phyloP scores from a whole-genome alignment of 2,797 vertebrate species.

The Gallirallus australis region DNA sequence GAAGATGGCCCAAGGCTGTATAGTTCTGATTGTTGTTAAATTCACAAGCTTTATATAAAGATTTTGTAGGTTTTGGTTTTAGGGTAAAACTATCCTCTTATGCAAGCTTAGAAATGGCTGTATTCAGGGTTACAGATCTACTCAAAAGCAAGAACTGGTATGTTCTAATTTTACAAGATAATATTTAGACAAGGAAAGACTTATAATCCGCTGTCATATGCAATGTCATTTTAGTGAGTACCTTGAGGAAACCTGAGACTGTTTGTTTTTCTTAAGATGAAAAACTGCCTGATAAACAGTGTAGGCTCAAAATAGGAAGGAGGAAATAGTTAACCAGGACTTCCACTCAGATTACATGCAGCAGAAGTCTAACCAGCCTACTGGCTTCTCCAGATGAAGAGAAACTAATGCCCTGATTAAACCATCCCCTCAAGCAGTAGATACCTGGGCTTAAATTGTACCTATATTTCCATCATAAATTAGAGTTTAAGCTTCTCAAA shows the following conservation, averaged over 20 bases:
- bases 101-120: neutral
- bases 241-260: neutral
- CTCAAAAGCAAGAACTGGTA: neutral
- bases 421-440: neutral
- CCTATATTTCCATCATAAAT: neutral
- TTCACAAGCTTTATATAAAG: neutral
- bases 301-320: neutral
- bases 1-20: neutral
- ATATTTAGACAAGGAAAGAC: neutral
- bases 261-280: neutral
- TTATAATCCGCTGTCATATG: neutral
- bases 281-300: neutral
- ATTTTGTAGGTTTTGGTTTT: neutral
- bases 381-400: neutral
- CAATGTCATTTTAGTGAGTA: neutral
- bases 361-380: neutral
- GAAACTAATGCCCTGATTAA: neutral
- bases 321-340: neutral
- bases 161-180: neutral
- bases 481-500: neutral
- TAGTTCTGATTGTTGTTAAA: neutral
- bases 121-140: neutral
- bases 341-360: neutral
- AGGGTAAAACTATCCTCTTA: neutral
- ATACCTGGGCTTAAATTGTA: neutral